Base-by-base conservation (phyloP, 2,113 vertebrate species). In the Hystrix cristata region DNA sequence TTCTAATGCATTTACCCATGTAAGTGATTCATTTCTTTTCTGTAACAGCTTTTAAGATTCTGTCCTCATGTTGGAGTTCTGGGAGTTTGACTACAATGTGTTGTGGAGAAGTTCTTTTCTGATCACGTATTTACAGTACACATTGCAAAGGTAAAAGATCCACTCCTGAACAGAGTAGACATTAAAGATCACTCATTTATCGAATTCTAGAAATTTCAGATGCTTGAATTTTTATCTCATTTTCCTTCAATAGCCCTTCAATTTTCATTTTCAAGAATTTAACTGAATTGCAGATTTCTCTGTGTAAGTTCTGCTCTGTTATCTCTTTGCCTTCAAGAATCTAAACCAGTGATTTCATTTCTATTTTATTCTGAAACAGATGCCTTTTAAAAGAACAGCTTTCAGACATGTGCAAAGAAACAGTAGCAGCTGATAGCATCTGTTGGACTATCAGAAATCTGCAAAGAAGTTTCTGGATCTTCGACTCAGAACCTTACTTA, bases 351-450 rank as follows among this genome's bases (percentile, higher is more conserved):
- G 31, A 5, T 64, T 93, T 96, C 11, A 65, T 90, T 96, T 84
- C 51, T 90, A 38, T 76, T 90, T 34, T 81, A 48, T 90, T 87
- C n/a, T 94, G 90, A 95, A 94, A 67, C 14, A 78, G 25, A 69
- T 16, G 34, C 3, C 34, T 97, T 92, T 96, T 87, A 96, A 81
- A 64, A 90, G 90, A 94, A 69, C 14, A 67, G 11, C 71, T 96
- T 97, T 94, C 62, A 96, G 48, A 53, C 29, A 60, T 21, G 51
- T 67, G 60, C 23, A 92, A 94, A 91, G 59, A 94, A 87, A 88
- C 6, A 31, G 29, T 90, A 89, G 69, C 7, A 79, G 34, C 43
- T 64, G 71, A 71, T 84, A 76, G 38, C 23, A 95, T 92, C 85
- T 72, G 67, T 95, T 82, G 59, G 46, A 76, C 10, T 18, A 46